Evolutionary conservation across 2,797 vertebrate species (phyloP).

Genomic region (Parotocinclus haroldoi): DNA sequence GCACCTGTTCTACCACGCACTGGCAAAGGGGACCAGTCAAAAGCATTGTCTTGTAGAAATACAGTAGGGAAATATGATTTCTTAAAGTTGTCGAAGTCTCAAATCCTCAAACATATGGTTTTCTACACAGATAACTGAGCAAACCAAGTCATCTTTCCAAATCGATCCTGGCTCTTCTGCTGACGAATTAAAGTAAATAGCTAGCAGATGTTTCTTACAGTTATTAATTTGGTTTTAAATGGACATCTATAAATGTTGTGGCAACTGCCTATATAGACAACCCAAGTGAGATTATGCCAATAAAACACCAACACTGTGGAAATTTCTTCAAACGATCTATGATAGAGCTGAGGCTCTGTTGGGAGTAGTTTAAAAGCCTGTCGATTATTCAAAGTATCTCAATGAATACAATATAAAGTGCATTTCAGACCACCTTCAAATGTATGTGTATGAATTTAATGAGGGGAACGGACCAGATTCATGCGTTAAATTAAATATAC

Average conservation of each 20-base stretch:
- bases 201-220: slow-evolving; percentile 39
- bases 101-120: not conserved
- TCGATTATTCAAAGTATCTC: not conserved
- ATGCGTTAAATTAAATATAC: not conserved
- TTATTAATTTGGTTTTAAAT: slow-evolving; percentile 30
- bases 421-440: slow-evolving; percentile 27
- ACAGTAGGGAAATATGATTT: too few species aligned
- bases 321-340: slow-evolving; percentile 13
- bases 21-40: too few species aligned
- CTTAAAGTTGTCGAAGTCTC: too few species aligned
- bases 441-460: not conserved
- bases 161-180: slow-evolving; percentile 3
- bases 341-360: slow-evolving; percentile 7
- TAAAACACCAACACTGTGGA: slow-evolving; percentile 39
- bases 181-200: slow-evolving; percentile 31
- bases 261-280: slow-evolving; percentile 34
- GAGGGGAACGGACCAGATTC: not conserved
- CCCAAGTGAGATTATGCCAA: slow-evolving; percentile 19
- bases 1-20: too few species aligned
- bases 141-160: slow-evolving; percentile 20
- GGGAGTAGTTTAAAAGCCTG: not conserved
- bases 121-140: slow-evolving; percentile 20
- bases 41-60: too few species aligned
- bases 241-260: slow-evolving; percentile 22
- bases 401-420: too few species aligned